A percentile compares a stretch with the other conserved stretches of the same genome.
Evolutionary conservation across 2,888 invertebrate genomes (phyloP).

Genomic region (Aphidoletes aphidimyza): DNA sequence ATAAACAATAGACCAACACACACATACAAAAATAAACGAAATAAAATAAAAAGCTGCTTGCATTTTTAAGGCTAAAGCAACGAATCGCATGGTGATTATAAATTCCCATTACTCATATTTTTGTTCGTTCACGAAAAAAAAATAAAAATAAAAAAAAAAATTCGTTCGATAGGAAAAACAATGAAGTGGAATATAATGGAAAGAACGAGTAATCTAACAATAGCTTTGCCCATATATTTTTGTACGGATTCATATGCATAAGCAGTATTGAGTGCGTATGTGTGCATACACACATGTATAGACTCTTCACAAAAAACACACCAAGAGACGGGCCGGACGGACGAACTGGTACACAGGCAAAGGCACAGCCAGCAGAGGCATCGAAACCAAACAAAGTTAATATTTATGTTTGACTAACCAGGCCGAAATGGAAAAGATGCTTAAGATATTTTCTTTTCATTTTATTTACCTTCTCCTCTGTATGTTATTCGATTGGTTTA

Average conservation of each 20-base stretch:
- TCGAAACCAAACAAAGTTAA: background rate
- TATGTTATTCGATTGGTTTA: background rate
- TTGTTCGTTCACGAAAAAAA: constrained; percentile 3
- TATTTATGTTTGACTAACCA: constrained; percentile 49
- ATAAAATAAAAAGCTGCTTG: constrained; percentile 37
- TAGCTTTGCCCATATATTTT: constrained; percentile 38
- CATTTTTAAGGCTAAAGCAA: background rate
- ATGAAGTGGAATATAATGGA: constrained; percentile 47
- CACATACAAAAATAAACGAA: background rate
- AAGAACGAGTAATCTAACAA: constrained; percentile 52
- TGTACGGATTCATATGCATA: constrained; percentile 46
- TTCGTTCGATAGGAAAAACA: constrained; percentile 35
- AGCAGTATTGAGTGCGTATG: background rate
- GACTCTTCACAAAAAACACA: background rate
- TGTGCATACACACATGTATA: background rate
- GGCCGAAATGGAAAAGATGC: constrained; percentile 46
- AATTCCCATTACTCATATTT: constrained; percentile 46
- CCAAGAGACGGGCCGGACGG: no score
- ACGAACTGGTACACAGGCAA: no score
- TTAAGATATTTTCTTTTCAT: constrained; percentile 53
- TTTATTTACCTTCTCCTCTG: constrained; percentile 17
- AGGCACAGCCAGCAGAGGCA: background rate
- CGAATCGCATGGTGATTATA: constrained; percentile 36
- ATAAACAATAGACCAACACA: constrained; percentile 43
- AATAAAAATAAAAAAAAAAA: background rate